phyloP scores from a whole-genome alignment of 2,113 vertebrate genomes.

The Neogobius melanostomus region DNA sequence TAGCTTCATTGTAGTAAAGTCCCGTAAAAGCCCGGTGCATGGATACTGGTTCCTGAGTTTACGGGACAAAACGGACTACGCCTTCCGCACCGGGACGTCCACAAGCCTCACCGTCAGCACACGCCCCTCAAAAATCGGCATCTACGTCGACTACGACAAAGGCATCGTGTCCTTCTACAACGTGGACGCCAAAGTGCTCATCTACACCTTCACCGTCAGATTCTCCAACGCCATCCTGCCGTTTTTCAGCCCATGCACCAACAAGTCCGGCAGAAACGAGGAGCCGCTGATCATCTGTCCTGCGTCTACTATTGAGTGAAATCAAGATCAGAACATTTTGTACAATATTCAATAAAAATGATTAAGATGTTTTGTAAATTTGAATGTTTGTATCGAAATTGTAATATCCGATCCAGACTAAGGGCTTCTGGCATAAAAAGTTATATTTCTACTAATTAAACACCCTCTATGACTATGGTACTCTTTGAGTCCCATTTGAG shows the following conservation, averaged over 20 bases:
- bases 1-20: too few relatives aligned
- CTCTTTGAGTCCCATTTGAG: too few relatives aligned
- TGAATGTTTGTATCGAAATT: too few relatives aligned
- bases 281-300: slow-evolving; percentile 68
- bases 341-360: too few relatives aligned
- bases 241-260: slow-evolving; percentile 81
- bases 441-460: too few relatives aligned
- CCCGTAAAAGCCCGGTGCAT: slow-evolving; percentile 66
- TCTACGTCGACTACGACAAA: slow-evolving; percentile 70
- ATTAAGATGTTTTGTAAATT: too few relatives aligned
- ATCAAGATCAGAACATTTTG: too few relatives aligned
- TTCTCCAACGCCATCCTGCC: slow-evolving; percentile 76
- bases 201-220: slow-evolving; percentile 60
- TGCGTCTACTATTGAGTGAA: slow-evolving; percentile 7
- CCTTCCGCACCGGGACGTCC: slow-evolving; percentile 62
- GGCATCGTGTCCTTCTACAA: slow-evolving; percentile 74
- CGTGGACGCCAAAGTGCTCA: slow-evolving; percentile 51
- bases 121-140: slow-evolving; percentile 51
- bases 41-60: slow-evolving; percentile 79
- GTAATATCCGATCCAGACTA: too few relatives aligned
- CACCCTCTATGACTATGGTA: too few relatives aligned
- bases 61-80: slow-evolving; percentile 60
- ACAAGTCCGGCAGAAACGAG: slow-evolving; percentile 62
- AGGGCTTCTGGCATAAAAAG: too few relatives aligned
- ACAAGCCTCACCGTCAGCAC: slow-evolving; percentile 34